Evolutionary conservation across 2,113 vertebrate genomes (phyloP), one percentile per base, ranked within the genome.

Genomic region (Percopsis transmontana): DNA sequence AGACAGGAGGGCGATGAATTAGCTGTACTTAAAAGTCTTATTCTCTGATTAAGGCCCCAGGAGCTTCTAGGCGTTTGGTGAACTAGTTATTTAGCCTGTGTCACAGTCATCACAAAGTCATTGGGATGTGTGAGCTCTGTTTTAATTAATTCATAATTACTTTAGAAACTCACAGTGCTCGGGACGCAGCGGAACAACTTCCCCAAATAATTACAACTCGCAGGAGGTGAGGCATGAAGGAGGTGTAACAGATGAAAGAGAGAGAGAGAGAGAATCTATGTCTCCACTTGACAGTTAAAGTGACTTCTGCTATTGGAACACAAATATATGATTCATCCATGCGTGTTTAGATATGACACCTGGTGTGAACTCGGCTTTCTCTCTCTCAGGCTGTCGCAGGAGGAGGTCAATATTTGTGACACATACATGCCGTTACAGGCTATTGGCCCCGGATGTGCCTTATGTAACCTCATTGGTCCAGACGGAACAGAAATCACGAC

Each of bases 81-180:
- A 53, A 53, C 20, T 68, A 62, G 51, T 64, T 53, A 27, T 61
- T 33, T 50, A 60, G 70, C 53, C 66, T n/a, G 50, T 38, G 60
- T 84, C 77, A 66, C 52, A 66, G 51, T 54, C 45, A 59, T 72
- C 64, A 69, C 62, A 52, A 76, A 79, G 82, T 79, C 58, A 50
- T 62, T 61, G 68, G 70, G 66, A 82, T 80, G 70, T 79, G 72
- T 62, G n/a, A 39, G 56, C 11, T 11, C 19, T 16, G 41, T 57
- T 76, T 71, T 80, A 80, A 86, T 83, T 79, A 79, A 82, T 80
- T 78, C 69, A 70, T 80, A 86, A 86, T 82, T 78, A 77, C 76
- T 62, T 68, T 62, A 58, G 73, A 82, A 81, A 67, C 72, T 72
- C 40, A 0, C 67, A 76, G 64, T 54, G 66, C 64, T 67, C 66